Percentiles rank a stretch among this genome's conserved stretches.
These are phyloP conservation scores for Mya arenaria DNA, from an alignment of 1,140 invertebrate species.

Conservation along the genomic window DNA sequence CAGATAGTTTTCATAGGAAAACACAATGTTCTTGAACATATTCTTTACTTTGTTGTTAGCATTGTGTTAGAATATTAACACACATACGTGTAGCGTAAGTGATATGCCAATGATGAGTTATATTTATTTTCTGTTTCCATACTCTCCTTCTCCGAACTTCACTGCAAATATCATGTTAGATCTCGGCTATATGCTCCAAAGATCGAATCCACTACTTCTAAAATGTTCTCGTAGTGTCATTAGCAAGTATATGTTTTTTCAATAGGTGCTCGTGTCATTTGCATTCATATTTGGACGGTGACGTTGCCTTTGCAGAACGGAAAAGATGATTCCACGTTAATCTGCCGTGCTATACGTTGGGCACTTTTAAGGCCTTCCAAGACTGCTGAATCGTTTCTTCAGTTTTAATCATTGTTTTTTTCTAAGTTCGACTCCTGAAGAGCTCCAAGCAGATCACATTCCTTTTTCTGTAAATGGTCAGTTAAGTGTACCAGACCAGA, in stretches of 20 bases:
- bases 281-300: slow-evolving; percentile 30
- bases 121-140: too few species aligned
- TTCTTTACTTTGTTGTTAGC: too few species aligned
- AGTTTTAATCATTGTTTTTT: neutral
- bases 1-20: too few species aligned
- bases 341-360: neutral
- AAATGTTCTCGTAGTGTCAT: slow-evolving; percentile 27
- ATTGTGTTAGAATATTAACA: too few species aligned
- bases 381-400: slow-evolving; percentile 18
- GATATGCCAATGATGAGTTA: too few species aligned
- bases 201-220: neutral
- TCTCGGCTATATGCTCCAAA: slow-evolving; percentile 5
- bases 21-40: too few species aligned
- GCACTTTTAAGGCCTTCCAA: slow-evolving; percentile 30
- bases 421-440: slow-evolving; percentile 24
- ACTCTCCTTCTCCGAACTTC: too few species aligned
- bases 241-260: slow-evolving; percentile 32
- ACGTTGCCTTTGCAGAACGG: neutral
- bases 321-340: neutral
- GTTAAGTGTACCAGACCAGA: slow-evolving; percentile 5
- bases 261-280: slow-evolving; percentile 31
- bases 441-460: slow-evolving; percentile 50
- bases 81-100: too few species aligned
- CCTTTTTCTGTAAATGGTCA: slow-evolving; percentile 16
- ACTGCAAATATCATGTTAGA: slow-evolving; percentile 4